These are phyloP conservation scores for Melanostoma scalare DNA, from an alignment of 2,888 invertebrate genomes.

Conservation along the genomic window DNA sequence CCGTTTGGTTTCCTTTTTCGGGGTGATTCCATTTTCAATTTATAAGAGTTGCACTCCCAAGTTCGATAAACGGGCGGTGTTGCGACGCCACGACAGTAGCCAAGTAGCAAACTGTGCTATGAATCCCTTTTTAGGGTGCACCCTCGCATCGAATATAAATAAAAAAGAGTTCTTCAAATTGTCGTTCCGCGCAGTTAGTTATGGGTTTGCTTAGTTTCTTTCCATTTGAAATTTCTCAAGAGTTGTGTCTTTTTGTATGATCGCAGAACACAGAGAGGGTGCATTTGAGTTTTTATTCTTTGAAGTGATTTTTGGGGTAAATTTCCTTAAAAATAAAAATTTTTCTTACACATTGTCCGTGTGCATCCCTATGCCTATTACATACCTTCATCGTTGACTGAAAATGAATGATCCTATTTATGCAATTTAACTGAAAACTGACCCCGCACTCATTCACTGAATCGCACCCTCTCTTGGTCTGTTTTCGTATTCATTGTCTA, in stretches of 20 bases:
- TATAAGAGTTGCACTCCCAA: constrained; percentile 50
- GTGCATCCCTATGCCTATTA: constrained; percentile 37
- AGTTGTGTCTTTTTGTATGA: constrained; percentile 26
- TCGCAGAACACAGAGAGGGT: constrained; percentile 27
- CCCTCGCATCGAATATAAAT: constrained; percentile 15
- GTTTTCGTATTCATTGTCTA: constrained; percentile 38
- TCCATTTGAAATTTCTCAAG: not conserved
- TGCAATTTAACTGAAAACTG: constrained; percentile 49
- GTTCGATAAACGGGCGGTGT: constrained; percentile 44
- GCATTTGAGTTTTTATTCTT: constrained; percentile 26
- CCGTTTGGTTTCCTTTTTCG: constrained; percentile 60
- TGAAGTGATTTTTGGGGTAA: constrained; percentile 55
- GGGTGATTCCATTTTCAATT: constrained; percentile 62
- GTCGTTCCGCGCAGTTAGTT: constrained; percentile 55
- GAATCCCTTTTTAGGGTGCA: constrained; percentile 56
- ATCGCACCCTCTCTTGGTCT: constrained; percentile 37
- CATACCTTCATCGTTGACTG: not conserved
- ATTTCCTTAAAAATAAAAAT: constrained; percentile 10
- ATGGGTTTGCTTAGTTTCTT: constrained; percentile 23
- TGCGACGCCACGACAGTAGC: not conserved
- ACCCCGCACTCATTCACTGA: constrained; percentile 37
- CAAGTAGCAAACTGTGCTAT: constrained; percentile 5
- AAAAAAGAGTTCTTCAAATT: constrained; percentile 12
- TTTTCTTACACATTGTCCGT: not conserved
- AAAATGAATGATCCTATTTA: constrained; percentile 29